A percentile compares a stretch with the other conserved stretches of the same genome.
Conservation (phyloP, 2,797 vertebrate species). For the Macroramphosus scolopax region DNA sequence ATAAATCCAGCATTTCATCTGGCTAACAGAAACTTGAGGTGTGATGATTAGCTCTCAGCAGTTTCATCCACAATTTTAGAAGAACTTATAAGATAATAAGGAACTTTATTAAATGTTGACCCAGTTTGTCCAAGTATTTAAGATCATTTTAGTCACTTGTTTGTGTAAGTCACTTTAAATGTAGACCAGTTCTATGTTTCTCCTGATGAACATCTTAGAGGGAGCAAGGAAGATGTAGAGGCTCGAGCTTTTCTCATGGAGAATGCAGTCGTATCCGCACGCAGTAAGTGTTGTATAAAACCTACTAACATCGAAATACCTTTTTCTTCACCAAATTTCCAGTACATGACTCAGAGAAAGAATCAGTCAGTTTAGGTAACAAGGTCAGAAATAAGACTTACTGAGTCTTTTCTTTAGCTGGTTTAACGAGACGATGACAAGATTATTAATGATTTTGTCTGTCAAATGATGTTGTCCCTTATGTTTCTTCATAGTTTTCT, state of each 20-base stretch:
- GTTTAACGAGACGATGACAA: too few species aligned
- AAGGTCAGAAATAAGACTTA: too few species aligned
- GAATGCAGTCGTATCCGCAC: conserved; percentile 87
- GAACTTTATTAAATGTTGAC: not conserved
- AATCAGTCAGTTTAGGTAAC: not conserved
- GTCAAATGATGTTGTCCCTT: conserved; percentile 23
- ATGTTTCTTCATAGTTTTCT: conserved; percentile 82
- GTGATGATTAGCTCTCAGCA: too few species aligned
- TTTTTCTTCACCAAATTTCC: not conserved
- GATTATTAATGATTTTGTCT: too few species aligned
- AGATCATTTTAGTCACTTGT: not conserved
- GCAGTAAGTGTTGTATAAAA: conserved; percentile 82
- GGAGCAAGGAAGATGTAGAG: conserved; percentile 85
- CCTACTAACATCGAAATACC: too few species aligned
- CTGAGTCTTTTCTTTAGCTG: too few species aligned
- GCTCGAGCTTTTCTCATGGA: conserved; percentile 90
- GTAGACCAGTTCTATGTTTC: not conserved
- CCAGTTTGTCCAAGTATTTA: not conserved
- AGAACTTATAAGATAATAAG: too few species aligned
- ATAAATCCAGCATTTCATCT: too few species aligned
- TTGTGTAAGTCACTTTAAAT: not conserved
- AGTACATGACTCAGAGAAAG: not conserved
- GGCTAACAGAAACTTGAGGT: too few species aligned
- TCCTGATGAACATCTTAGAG: conserved; percentile 71
- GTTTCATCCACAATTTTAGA: too few species aligned